A percentile compares a stretch with the other conserved stretches of the same genome.
Evolutionary conservation across 1,140 invertebrate genomes (phyloP).

Genomic region (Nasonia giraulti): DNA sequence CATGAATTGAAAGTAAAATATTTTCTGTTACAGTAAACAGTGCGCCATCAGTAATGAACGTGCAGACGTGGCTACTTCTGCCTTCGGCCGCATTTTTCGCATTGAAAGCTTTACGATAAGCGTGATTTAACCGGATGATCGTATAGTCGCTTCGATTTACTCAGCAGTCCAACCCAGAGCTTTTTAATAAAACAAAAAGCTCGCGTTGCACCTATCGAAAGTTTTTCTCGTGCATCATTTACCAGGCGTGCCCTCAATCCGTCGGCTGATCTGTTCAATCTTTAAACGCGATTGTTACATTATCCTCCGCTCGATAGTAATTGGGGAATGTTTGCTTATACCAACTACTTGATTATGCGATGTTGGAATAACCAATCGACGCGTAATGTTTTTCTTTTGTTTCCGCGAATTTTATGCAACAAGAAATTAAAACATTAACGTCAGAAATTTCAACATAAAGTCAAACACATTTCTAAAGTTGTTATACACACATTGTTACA

Average conservation of each 20-base stretch:
- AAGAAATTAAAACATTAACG: too few species aligned
- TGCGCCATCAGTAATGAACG: background rate
- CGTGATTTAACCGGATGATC: background rate
- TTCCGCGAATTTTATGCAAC: too few species aligned
- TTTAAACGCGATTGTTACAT: background rate
- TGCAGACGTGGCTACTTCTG: background rate
- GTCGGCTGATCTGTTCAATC: background rate
- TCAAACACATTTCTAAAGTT: too few species aligned
- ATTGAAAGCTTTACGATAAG: slow-evolving; percentile 12
- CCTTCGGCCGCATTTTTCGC: background rate
- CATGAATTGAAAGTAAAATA: too few species aligned
- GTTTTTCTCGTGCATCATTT: background rate
- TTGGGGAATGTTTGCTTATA: too few species aligned
- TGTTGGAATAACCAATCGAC: too few species aligned
- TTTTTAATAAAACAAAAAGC: slow-evolving; percentile 13
- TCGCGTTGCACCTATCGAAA: background rate
- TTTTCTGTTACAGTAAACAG: background rate
- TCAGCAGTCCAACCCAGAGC: background rate
- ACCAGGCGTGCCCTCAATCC: background rate
- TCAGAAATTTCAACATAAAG: too few species aligned
- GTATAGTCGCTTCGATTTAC: background rate
- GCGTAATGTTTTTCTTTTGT: too few species aligned
- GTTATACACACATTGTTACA: too few species aligned
- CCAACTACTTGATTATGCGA: too few species aligned
- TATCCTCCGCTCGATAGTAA: background rate